Percentiles rank a stretch among this genome's conserved stretches.
Evolutionary conservation across 2,888 invertebrate genomes (phyloP).

Genomic region (Priocnemis perturbator): DNA sequence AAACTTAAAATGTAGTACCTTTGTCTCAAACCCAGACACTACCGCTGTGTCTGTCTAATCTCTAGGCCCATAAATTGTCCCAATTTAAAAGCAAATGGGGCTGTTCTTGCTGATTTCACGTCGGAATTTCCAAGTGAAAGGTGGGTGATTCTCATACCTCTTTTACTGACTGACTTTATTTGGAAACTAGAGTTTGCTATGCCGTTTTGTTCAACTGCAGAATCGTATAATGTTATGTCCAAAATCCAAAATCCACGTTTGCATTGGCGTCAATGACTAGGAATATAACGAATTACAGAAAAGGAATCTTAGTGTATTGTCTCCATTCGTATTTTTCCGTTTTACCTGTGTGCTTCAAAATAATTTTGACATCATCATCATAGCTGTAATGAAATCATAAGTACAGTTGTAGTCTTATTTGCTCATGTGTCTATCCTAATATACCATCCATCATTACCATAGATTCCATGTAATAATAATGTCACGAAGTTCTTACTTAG

Average conservation of each 20-base stretch:
- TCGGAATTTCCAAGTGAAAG: constrained; percentile 64
- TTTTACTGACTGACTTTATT: constrained; percentile 47
- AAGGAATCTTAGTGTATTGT: constrained; percentile 6
- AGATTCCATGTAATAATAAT: no score
- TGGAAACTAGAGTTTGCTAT: constrained; percentile 29
- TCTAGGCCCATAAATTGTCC: constrained; percentile 64
- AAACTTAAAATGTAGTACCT: constrained; percentile 71
- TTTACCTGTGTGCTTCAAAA: no score
- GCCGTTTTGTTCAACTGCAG: constrained; percentile 6
- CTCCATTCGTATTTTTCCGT: no score
- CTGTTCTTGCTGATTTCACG: constrained; percentile 63
- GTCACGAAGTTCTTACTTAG: no score
- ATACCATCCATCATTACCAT: no score
- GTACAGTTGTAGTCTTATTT: no score
- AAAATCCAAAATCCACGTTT: constrained; percentile 6
- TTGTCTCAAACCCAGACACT: constrained; percentile 69
- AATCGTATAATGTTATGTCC: no score
- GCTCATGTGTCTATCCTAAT: no score
- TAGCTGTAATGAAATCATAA: no score
- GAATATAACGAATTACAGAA: constrained; percentile 13
- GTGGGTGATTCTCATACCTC: constrained; percentile 64
- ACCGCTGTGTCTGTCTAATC: constrained; percentile 72
- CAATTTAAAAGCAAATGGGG: constrained; percentile 60
- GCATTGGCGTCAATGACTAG: constrained; percentile 2
- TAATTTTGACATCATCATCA: no score